Evolutionary conservation across 1,140 invertebrate species (phyloP), one percentile per base, ranked within the genome.

Genomic region (Heliconius eleuchia): DNA sequence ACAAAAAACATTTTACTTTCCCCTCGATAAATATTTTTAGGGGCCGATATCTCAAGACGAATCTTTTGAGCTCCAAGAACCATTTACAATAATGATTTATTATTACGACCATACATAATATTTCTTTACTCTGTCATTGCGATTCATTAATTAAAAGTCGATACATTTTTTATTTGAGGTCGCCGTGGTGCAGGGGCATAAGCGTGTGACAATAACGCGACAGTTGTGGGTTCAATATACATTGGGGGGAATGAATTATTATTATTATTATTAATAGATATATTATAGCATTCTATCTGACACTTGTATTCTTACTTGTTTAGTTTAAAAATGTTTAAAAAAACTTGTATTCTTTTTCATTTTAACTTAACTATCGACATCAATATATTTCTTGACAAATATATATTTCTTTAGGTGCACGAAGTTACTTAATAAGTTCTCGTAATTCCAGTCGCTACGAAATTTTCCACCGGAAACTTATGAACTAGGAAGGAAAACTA

Each of bases 401-500:
- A 30, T 16, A 66, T 66, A 30, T 66, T 66, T 66, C 60, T 66
- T 30, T 30, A 66, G 27, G 13, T 42, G 42, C 42, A 42, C 23
- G 1, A 50, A 79, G 60, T 71, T 55, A 34, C 50, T 79, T 74
- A 74, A 75, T 46, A 73, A 74, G 77, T 78, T 78, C 72, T 42
- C 73, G 27, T 78, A 50, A 78, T 70, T 73, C 46, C 55, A 52
- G 72, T 73, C 50, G 73, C 73, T 55, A 39, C 52, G 50, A 27
- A 55, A 77, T 83, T 78, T 78, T 73, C 77, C 30, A 72, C 57
- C 27, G 46, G 72, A 79, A 74, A 71, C 46, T 75, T 75, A 34
- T 80, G 60, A 77, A 77, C 72, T 30, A 42, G 9, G 52, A 76
- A 66, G 57, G 71, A 70, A 79, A 82, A 79, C 71, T 78, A 73